A percentile compares a stretch with the other conserved stretches of the same genome.
Evolutionary conservation across 2,888 invertebrate genomes (phyloP).

Genomic region (Eupithecia exiguata): DNA sequence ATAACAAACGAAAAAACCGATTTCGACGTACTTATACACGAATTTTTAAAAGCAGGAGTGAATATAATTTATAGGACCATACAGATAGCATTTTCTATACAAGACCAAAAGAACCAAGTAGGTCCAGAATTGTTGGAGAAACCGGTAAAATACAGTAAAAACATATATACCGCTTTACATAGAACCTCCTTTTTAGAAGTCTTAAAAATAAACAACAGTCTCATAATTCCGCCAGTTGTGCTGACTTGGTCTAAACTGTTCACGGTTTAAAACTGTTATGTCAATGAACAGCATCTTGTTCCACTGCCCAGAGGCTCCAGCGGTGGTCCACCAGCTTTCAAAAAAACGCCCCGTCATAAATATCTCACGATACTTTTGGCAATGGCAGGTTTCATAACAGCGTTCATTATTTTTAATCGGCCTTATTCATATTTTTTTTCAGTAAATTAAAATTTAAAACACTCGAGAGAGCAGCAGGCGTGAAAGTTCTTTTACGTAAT

Average conservation of each 20-base stretch:
- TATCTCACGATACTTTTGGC: conserved; percentile 18
- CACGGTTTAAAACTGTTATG: neutral
- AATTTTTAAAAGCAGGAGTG: no score
- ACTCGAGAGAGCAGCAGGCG: neutral
- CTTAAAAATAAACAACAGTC: neutral
- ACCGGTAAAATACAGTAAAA: no score
- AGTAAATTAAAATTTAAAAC: conserved; percentile 16
- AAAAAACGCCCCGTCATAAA: conserved; percentile 38
- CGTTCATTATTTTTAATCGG: conserved; percentile 32
- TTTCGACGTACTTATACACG: no score
- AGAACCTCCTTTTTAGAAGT: no score
- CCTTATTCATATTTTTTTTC: conserved; percentile 39
- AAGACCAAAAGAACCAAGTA: no score
- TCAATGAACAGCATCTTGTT: neutral
- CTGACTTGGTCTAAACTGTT: neutral
- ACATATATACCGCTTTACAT: no score
- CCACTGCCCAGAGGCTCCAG: neutral
- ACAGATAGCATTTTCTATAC: no score
- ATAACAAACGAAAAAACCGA: no score
- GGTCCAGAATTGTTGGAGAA: no score
- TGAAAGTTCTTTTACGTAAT: conserved; percentile 16
- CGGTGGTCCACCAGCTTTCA: conserved; percentile 30
- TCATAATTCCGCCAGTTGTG: neutral
- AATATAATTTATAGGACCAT: no score
- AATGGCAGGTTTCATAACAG: conserved; percentile 20